Percentiles rank a stretch among this genome's conserved stretches.
These are phyloP conservation scores for Telenomus remus DNA, from an alignment of 1,140 invertebrate species.

Conservation along the genomic window DNA sequence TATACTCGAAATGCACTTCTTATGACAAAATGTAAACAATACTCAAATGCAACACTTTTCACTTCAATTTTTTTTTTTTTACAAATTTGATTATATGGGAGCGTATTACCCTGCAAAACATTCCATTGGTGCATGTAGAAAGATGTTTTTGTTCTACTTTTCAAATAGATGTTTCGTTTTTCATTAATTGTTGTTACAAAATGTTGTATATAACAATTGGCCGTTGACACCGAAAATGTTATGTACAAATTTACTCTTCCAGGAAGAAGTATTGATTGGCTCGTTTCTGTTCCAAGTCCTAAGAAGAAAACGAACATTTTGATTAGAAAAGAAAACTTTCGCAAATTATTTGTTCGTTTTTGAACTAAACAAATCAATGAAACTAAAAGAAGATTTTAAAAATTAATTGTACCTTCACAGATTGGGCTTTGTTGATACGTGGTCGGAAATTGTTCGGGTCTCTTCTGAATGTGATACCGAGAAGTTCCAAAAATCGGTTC, in stretches of 20 bases:
- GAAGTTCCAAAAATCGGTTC: conserved; percentile 97
- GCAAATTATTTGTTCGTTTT: background rate
- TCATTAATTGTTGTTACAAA: conserved; percentile 16
- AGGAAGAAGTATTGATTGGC: conserved; percentile 99
- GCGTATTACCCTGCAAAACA: too few species aligned
- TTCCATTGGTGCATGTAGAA: too few species aligned
- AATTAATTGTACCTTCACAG: conserved; percentile 86
- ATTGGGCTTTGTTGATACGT: conserved; percentile 97
- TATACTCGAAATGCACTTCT: conserved; percentile 6
- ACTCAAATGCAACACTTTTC: conserved; percentile 1
- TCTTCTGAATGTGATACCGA: conserved; percentile 98
- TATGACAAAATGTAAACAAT: conserved; percentile 3
- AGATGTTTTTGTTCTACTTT: too few species aligned
- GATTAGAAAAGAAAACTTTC: conserved; percentile 2
- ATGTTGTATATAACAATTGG: background rate
- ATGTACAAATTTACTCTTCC: conserved; percentile 84
- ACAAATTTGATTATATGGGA: conserved; percentile 1
- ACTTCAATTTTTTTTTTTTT: background rate
- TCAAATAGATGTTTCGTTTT: too few species aligned
- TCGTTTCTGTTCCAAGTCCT: conserved; percentile 97
- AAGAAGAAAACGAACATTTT: conserved; percentile 32
- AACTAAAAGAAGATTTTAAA: conserved; percentile 4
- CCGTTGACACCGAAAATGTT: too few species aligned
- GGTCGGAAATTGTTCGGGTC: conserved; percentile 99
- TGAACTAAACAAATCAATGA: background rate